These are phyloP conservation scores for Cyclophora albipunctata DNA, from an alignment of 2,888 invertebrate genomes.

Conservation along the genomic window DNA sequence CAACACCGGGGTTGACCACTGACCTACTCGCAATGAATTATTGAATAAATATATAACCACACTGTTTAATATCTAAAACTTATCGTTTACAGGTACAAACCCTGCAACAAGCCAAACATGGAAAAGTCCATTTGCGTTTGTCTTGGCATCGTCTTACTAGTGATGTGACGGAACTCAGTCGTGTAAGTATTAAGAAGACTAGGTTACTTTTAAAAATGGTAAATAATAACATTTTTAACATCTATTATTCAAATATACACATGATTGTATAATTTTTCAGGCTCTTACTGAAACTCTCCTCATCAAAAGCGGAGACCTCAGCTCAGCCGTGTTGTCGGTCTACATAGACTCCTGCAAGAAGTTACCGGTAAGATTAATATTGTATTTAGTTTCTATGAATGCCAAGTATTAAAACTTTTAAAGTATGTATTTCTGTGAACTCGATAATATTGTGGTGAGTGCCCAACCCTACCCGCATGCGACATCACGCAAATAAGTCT, in stretches of 20 bases:
- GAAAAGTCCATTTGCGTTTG: slow-evolving; percentile 91
- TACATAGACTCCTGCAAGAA: slow-evolving; percentile 94
- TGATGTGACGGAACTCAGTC: slow-evolving; percentile 81
- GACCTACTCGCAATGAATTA: no score
- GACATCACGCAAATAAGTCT: no score
- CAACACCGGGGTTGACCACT: no score
- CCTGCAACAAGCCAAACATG: slow-evolving; percentile 95
- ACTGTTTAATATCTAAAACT: no score
- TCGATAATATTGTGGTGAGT: no score
- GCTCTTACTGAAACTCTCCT: slow-evolving; percentile 84
- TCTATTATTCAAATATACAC: background rate
- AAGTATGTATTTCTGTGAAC: no score
- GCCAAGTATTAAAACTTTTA: background rate
- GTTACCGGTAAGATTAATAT: slow-evolving; percentile 82
- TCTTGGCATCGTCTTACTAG: slow-evolving; percentile 91
- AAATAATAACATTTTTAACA: background rate
- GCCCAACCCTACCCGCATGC: no score
- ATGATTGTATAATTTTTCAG: slow-evolving; percentile 45
- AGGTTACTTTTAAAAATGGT: background rate
- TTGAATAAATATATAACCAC: no score
- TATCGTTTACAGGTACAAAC: slow-evolving; percentile 86
- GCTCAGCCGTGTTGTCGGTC: slow-evolving; percentile 86
- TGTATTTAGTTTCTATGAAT: background rate
- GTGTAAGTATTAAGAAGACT: slow-evolving; percentile 71
- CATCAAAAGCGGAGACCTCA: slow-evolving; percentile 83